Base-by-base conservation (phyloP, 2,113 vertebrate genomes). In the Eretmochelys imbricata region DNA sequence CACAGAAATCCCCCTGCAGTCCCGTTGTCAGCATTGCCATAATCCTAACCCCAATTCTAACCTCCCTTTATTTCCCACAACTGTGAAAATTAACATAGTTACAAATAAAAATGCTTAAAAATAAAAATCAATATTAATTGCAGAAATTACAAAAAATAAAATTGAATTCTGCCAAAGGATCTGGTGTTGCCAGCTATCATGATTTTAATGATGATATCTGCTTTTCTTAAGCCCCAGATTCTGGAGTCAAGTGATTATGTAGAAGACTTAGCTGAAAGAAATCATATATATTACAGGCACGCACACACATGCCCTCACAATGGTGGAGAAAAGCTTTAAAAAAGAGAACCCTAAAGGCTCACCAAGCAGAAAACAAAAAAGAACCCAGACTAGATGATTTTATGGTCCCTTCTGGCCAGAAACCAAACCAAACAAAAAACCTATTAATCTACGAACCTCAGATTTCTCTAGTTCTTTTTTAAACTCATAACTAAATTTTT, bases 261-360 rank as follows among this genome's bases (percentile, higher is more conserved):
- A 49, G 51, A 94, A 93, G 93, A 51, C 51, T 89, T 17, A 7
- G 55, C 42, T 94, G 76, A 86, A 35, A 84, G 80, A 91, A 90
- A 69, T 90, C 84, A 54, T 14, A 90, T 85, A 84, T 84, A 85
- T 42, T 48, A 27, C n/a, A 75, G 20, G 69, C 20, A 75, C 22
- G 10, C n/a, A 75, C 42, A 46, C 42, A 48, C 24, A 48, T 48
- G 85, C 4, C 0, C 0, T 57, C 65, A 35, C 22, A 92, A 12
- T 19, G 83, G 10, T 49, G 53, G 42, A 87, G 9, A 35, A 87
- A 92, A 48, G 38, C 75, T 93, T 85, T 38, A 84, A 89, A n/a
- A 94, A 84, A 54, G 9, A 91, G 24, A 78, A 25, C 22, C 65
- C n/a, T 38, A 6, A 76, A 94, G 53, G 0, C 11, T 92, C 38